Conservation (phyloP, 64 coral and sea anemone genomes). For the Porites australiensis region DNA sequence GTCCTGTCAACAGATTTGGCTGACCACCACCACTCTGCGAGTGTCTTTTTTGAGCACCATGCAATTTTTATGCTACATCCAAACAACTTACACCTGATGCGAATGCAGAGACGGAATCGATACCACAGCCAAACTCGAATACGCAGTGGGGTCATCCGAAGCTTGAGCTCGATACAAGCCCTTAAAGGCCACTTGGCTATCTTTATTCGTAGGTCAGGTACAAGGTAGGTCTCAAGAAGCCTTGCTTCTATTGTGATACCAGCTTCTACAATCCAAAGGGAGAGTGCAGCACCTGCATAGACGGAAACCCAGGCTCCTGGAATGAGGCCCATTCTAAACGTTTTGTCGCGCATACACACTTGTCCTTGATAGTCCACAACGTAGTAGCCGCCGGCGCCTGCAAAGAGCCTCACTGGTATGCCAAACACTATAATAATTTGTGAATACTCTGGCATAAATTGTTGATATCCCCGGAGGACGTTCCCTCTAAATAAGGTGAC, state of each 20-base stretch:
- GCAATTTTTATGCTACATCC: slow-evolving; percentile 81
- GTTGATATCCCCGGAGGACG: slow-evolving; percentile 69
- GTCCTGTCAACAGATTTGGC: slow-evolving; percentile 82
- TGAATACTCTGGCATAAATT: slow-evolving; percentile 77
- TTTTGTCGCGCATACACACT: slow-evolving; percentile 87
- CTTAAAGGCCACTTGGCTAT: slow-evolving; percentile 92
- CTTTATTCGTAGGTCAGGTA: slow-evolving; percentile 87
- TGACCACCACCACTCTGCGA: slow-evolving; percentile 97
- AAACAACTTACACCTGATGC: slow-evolving; percentile 74
- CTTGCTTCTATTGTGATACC: slow-evolving; percentile 96
- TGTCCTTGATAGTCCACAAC: slow-evolving; percentile 85
- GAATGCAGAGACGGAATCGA: slow-evolving; percentile 84
- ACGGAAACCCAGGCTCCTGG: slow-evolving; percentile 94
- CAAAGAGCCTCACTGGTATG: slow-evolving; percentile 82
- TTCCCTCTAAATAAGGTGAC: slow-evolving; percentile 71
- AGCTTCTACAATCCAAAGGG: slow-evolving; percentile 77
- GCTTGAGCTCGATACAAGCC: slow-evolving; percentile 86
- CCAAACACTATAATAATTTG: slow-evolving; percentile 85
- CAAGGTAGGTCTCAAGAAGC: slow-evolving; percentile 87
- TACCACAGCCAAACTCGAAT: slow-evolving; percentile 99
- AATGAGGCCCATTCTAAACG: slow-evolving; percentile 81
- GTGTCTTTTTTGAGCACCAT: slow-evolving; percentile 97
- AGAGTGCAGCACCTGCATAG: slow-evolving; percentile 80
- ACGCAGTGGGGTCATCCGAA: slow-evolving; percentile 90
- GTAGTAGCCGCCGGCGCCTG: slow-evolving; percentile 89